Evolutionary conservation across 2,113 vertebrate genomes (phyloP), one percentile per base, ranked within the genome.

Genomic region (Tor tambroides): DNA sequence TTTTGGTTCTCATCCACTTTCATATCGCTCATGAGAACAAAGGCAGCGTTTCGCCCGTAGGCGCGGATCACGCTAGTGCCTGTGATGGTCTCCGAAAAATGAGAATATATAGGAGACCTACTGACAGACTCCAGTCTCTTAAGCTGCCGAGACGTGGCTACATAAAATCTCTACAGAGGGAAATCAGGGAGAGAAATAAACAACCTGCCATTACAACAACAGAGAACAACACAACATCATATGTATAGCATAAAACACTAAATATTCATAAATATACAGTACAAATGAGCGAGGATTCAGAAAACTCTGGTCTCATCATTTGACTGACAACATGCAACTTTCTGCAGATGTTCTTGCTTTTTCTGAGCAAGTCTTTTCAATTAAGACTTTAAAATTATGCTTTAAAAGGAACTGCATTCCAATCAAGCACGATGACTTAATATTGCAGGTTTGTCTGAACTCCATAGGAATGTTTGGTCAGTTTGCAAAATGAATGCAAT

Each of bases 71-170:
- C 93, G 15, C 96, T 97, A 74, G 94, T 90, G 77, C 98, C 98
- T 0, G 96, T 96, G 85, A 99, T 86, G 0, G 96, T 98, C 93
- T 99, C 98, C 1, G 97, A 98, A 94, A 99, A 99, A 92, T 99
- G 97, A 12, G 98, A 99, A 93, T 98, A 99, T 88, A 99, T 96
- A 54, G 98, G 98, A 4, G 98, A 99, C 74, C 98, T 95, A 94
- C 96, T 99, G 91, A 98, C 85, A 0, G 98, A 99, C 90, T 99
- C 98, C 94, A 99, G 95, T 0, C 98, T 95, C 93, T 99, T 99
- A 86, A 99, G 95, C 91, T 99, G 98, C 26, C 97, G 95, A 0
- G 98, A 98, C 0, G 98, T 97, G 2, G 98, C 97, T 14, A 98
- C 96, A 0, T 99, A 99, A 95, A 99, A 98, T 59, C 98, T 96